A percentile compares a stretch with the other conserved stretches of the same genome.
Conservation (phyloP, 2,113 vertebrate genomes). For the Trematocara marginatum region DNA sequence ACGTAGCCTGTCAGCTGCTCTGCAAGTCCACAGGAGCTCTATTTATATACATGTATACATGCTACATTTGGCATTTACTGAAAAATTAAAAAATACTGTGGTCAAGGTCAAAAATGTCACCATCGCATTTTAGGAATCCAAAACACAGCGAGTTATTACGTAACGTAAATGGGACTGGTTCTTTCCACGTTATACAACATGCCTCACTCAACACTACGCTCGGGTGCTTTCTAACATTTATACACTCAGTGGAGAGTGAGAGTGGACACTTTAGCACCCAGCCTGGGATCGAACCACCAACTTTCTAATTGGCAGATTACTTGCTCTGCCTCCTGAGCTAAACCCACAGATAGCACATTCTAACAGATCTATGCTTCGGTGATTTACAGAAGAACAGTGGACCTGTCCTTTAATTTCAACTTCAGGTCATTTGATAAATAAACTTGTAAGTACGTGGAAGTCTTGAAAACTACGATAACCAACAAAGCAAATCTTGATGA, state of each 20-base stretch:
- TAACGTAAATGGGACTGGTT: not conserved
- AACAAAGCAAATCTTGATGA: not conserved
- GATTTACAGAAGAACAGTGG: not conserved
- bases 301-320: not conserved
- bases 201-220: not conserved
- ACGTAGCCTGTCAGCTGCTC: not conserved
- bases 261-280: rapidly evolving
- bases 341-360: not conserved
- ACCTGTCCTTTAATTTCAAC: not conserved
- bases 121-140: not conserved
- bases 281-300: not conserved
- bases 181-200: not conserved
- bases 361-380: not conserved
- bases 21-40: not conserved
- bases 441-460: not conserved
- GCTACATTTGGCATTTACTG: not conserved
- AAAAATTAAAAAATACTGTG: not conserved
- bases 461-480: not conserved
- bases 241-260: not conserved
- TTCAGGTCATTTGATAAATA: not conserved
- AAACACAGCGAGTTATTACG: not conserved
- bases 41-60: not conserved
- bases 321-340: not conserved
- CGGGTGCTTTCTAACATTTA: not conserved
- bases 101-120: not conserved